Percentiles rank a stretch among this genome's conserved stretches.
phyloP scores from a whole-genome alignment of 2,797 vertebrate species.

The Dallia pectoralis region DNA sequence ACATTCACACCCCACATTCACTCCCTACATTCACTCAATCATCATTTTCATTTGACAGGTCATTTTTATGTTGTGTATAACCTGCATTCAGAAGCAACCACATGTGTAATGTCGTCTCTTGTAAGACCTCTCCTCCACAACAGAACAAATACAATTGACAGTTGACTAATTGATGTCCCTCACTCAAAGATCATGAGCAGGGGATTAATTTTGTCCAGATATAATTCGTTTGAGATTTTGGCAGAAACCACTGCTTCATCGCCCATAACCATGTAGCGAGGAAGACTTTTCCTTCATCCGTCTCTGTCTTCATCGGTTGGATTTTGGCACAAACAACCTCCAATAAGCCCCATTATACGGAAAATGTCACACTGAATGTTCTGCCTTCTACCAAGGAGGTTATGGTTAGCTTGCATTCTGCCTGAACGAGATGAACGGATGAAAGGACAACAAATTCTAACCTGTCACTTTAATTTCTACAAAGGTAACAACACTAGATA shows the following conservation, averaged over 20 bases:
- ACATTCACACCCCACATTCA: constrained; percentile 4
- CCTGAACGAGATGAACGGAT: not conserved
- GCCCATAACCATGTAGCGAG: constrained; percentile 24
- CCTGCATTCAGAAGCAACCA: constrained; percentile 20
- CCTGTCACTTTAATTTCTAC: too few species aligned
- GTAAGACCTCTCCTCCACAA: not conserved
- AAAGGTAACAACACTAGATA: not conserved
- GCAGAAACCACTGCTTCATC: constrained; percentile 23
- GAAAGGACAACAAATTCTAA: not conserved
- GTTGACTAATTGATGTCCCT: constrained; percentile 5
- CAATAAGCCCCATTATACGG: not conserved
- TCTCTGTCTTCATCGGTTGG: constrained; percentile 28
- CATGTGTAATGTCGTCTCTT: constrained; percentile 17
- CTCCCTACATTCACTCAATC: not conserved
- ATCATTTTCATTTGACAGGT: not conserved
- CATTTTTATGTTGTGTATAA: not conserved
- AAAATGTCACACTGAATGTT: too few species aligned
- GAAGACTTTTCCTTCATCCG: constrained; percentile 24
- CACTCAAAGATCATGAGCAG: constrained; percentile 16
- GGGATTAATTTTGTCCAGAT: constrained; percentile 33
- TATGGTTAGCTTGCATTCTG: not conserved
- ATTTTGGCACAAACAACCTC: not conserved
- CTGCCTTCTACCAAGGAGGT: not conserved
- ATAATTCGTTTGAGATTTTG: constrained; percentile 33
- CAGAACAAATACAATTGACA: not conserved